A percentile compares a stretch with the other conserved stretches of the same genome.
Evolutionary conservation across 2,797 vertebrate species (phyloP).

Genomic region (Champsocephalus esox): DNA sequence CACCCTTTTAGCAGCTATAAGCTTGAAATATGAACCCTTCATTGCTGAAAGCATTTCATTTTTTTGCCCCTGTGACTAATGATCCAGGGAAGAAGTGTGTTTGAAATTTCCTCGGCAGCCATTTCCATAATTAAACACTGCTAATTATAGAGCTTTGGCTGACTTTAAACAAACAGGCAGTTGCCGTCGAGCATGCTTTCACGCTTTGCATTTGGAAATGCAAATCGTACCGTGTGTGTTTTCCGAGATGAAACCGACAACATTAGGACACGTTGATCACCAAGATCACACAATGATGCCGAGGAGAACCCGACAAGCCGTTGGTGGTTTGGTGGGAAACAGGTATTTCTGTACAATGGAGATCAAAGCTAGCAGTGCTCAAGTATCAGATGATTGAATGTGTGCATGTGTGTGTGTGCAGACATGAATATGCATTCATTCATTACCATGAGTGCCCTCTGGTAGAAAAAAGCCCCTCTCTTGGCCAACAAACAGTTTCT

Average conservation of each 20-base stretch:
- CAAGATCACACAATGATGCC: conserved; percentile 72
- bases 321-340: conserved; percentile 84
- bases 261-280: conserved; percentile 79
- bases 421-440: conserved; percentile 80
- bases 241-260: conserved; percentile 84
- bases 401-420: conserved; percentile 53
- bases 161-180: conserved; percentile 94
- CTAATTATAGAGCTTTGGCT: conserved; percentile 97
- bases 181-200: conserved; percentile 85
- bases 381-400: conserved; percentile 78
- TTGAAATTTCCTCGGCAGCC: conserved; percentile 95
- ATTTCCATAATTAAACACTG: conserved; percentile 99
- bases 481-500: conserved; percentile 74
- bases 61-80: conserved; percentile 95
- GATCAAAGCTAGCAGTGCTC: conserved; percentile 68
- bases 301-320: conserved; percentile 81
- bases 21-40: conserved; percentile 99
- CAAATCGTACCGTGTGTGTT: conserved; percentile 86
- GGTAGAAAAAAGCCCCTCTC: conserved; percentile 44
- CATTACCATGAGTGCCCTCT: conserved; percentile 75
- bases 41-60: conserved; percentile 97
- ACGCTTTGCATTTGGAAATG: conserved; percentile 89
- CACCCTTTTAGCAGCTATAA: conserved; percentile 98
- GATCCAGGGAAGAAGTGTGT: conserved; percentile 93
- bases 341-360: conserved; percentile 65